A percentile compares a stretch with the other conserved stretches of the same genome.
Evolutionary conservation across 2,113 vertebrate species (phyloP).

Genomic region (Lota lota): DNA sequence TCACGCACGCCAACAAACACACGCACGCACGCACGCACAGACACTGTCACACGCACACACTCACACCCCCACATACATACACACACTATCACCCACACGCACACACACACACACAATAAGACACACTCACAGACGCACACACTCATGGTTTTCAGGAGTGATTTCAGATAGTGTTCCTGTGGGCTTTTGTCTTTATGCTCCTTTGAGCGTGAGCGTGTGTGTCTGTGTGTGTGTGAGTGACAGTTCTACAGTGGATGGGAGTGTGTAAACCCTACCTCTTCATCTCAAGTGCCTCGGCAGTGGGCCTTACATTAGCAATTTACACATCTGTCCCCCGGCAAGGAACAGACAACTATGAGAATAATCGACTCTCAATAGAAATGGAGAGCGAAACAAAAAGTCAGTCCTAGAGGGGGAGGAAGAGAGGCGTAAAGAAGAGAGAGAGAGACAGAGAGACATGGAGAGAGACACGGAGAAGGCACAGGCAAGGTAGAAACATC

Average conservation of each 20-base stretch:
- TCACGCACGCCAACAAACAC: not conserved
- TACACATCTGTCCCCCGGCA: constrained; percentile 74
- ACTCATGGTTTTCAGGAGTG: too few relatives aligned
- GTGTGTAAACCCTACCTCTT: constrained; percentile 62
- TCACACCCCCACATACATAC: too few relatives aligned
- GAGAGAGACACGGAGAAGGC: constrained; percentile 19
- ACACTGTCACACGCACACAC: too few relatives aligned
- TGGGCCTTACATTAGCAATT: constrained; percentile 70
- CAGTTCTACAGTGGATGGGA: constrained; percentile 61
- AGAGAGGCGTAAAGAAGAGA: not conserved
- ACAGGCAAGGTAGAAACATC: constrained; percentile 15
- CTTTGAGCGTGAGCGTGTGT: constrained; percentile 10
- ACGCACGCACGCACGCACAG: too few relatives aligned
- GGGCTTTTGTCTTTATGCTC: too few relatives aligned
- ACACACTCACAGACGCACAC: too few relatives aligned
- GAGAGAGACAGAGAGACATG: constrained; percentile 5
- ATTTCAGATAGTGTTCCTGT: too few relatives aligned
- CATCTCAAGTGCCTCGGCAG: constrained; percentile 45
- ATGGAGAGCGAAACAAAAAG: constrained; percentile 20
- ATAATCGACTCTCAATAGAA: constrained; percentile 64
- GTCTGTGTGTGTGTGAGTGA: constrained; percentile 51
- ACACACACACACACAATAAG: too few relatives aligned
- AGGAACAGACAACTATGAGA: constrained; percentile 48
- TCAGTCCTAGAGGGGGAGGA: not conserved
- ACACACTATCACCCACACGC: not conserved